Percentiles rank a stretch among this genome's conserved stretches.
Conservation (phyloP, 2,888 invertebrate genomes). For the Parochlus steinenii region DNA sequence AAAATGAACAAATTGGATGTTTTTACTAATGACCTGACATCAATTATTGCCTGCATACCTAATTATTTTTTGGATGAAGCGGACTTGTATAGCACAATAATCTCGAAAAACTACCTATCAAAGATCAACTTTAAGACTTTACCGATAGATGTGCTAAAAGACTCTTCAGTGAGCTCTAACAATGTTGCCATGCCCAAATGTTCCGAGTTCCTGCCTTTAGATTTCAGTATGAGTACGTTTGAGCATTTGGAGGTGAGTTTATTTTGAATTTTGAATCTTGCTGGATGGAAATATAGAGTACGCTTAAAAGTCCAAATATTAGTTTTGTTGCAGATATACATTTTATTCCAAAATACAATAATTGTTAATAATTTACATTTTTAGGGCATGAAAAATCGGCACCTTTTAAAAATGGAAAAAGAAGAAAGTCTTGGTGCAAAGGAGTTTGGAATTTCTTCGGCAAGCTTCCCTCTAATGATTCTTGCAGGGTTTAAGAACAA, state of each 20-base stretch:
- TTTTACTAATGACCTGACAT: constrained; percentile 25
- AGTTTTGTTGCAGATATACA: constrained; percentile 12
- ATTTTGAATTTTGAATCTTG: too few relatives aligned
- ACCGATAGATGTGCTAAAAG: constrained; percentile 1
- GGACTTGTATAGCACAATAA: constrained; percentile 19
- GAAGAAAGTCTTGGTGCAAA: constrained; percentile 21
- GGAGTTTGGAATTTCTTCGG: constrained; percentile 15
- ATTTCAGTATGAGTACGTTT: constrained; percentile 9
- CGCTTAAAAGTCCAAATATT: too few relatives aligned
- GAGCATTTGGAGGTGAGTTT: constrained; percentile 11
- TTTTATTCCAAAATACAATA: constrained; percentile 15
- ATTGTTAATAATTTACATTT: constrained; percentile 24
- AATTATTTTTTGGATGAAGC: constrained; percentile 22
- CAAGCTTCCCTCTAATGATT: constrained; percentile 12
- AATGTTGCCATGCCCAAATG: constrained; percentile 8
- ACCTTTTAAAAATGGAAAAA: constrained; percentile 20
- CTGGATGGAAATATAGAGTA: too few relatives aligned
- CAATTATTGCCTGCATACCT: constrained; percentile 25
- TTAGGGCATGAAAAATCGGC: constrained; percentile 19
- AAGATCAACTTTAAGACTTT: constrained; percentile 21
- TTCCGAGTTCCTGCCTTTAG: constrained; percentile 1
- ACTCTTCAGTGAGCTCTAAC: not conserved
- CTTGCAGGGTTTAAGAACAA: constrained; percentile 20
- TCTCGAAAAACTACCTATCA: constrained; percentile 23
- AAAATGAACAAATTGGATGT: constrained; percentile 25